Percentiles rank a stretch among this genome's conserved stretches.
These are phyloP conservation scores for Trogon surrucura DNA, from an alignment of 2,113 vertebrate genomes.

Conservation along the genomic window DNA sequence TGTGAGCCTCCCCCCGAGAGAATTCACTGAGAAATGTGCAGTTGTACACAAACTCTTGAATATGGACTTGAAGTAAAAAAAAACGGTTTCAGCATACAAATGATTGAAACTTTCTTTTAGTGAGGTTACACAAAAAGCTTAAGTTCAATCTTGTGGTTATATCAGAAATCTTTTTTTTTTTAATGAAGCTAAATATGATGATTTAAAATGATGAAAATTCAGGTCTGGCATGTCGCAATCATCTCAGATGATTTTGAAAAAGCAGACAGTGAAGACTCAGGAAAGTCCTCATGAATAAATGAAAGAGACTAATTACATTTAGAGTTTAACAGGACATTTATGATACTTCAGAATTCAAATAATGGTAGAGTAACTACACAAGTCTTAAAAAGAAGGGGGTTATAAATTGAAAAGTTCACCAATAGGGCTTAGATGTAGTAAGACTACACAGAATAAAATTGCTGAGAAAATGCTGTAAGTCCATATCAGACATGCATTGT, in stretches of 20 bases:
- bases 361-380: background rate
- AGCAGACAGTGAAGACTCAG: background rate
- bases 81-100: background rate
- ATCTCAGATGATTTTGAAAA: background rate
- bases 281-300: background rate
- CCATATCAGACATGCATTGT: background rate
- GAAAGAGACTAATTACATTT: background rate
- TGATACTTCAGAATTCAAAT: background rate
- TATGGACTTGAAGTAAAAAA: background rate
- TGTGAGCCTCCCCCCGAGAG: background rate
- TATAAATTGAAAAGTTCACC: background rate
- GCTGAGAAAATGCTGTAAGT: background rate
- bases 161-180: background rate
- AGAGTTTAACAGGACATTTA: background rate
- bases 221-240: background rate
- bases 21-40: background rate
- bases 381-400: background rate
- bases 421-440: background rate
- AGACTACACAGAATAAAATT: background rate
- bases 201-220: background rate
- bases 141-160: background rate
- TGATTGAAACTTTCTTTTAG: background rate
- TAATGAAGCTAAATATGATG: background rate
- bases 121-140: background rate
- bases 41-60: background rate